Conservation (phyloP, 2,888 invertebrate species). For the Netelia melanura region DNA sequence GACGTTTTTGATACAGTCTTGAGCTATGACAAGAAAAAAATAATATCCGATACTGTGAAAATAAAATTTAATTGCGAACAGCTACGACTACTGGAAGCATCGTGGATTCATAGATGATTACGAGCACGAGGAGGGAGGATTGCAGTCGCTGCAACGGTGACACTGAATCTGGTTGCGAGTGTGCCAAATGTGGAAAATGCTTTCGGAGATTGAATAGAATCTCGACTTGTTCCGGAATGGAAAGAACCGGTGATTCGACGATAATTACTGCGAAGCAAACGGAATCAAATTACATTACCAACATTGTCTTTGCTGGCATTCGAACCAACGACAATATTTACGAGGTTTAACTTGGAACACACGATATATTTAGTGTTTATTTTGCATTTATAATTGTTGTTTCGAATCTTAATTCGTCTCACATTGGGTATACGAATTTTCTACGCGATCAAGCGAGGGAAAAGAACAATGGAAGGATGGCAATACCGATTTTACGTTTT, state of each 20-base stretch:
- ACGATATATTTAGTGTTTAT: neutral
- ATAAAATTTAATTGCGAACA: neutral
- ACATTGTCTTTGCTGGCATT: slow-evolving; percentile 74
- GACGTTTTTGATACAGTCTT: neutral
- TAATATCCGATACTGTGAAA: neutral
- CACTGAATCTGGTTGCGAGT: slow-evolving; percentile 33
- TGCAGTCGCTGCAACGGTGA: slow-evolving; percentile 50
- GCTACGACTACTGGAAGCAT: too few relatives aligned
- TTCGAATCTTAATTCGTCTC: neutral
- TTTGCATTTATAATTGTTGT: neutral
- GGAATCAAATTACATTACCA: slow-evolving; percentile 69
- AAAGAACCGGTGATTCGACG: slow-evolving; percentile 36
- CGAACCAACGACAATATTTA: slow-evolving; percentile 71
- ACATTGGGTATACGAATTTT: too few relatives aligned
- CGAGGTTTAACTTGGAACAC: slow-evolving; percentile 68
- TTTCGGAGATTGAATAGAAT: slow-evolving; percentile 30
- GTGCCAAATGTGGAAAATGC: slow-evolving; percentile 57
- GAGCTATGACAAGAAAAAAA: neutral
- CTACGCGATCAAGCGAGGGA: too few relatives aligned
- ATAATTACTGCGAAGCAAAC: slow-evolving; percentile 54
- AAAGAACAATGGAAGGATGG: too few relatives aligned
- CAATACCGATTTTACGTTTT: too few relatives aligned
- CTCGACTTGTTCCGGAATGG: slow-evolving; percentile 21
- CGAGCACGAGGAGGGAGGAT: slow-evolving; percentile 35
- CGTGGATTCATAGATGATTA: neutral